Base-by-base conservation (phyloP, 1,140 invertebrate species). In the Scylla paramamosain region DNA sequence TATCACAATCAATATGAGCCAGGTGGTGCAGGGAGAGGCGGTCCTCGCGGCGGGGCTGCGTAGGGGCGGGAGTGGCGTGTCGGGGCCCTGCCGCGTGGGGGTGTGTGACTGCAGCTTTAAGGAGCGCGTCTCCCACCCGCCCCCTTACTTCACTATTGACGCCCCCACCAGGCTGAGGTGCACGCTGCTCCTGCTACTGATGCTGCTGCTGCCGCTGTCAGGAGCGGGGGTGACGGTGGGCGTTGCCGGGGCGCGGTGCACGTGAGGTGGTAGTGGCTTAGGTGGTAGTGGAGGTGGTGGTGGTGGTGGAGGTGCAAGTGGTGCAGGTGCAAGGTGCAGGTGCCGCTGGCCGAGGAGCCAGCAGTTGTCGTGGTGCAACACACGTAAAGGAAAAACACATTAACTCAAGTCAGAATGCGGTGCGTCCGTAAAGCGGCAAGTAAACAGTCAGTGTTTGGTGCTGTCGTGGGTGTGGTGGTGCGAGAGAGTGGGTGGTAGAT, bases 1-100 rank as follows among this genome's bases (percentile, higher is more conserved):
- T 95, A 95, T 95, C 91, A 95, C 94, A 95, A 95, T 95, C 94
- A 95, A 95, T 95, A 95, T 95, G 94, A 92, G 94, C 48, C 93
- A 87, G 31, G 94, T 92, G 94, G n/a, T 86, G 94, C 90, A 92
- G 48, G 91, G 48, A 83, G 88, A 92, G 91, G 94, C 88, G 46
- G 90, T 20, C 90, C 90, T 52, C 45, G 88, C 86, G 90, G 48
- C 45, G 77, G 31, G 86, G 84, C 67, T 91, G 16, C 77, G 83
- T 95, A 95, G 83, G 86, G 90, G 90, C 39, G 46, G 88, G 46
- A 95, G 91, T 95, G 39, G 91, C 94, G 91, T 95, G 90, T 83
- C 77, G 32, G 39, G 91, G n/a, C 25, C 94, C 83, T 59, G 39
- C 94, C 94, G 91, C 94, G 94, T 95, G 94, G 94, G 94, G 94